Conservation (phyloP, 2,797 vertebrate species). For the Pygocentrus nattereri region DNA sequence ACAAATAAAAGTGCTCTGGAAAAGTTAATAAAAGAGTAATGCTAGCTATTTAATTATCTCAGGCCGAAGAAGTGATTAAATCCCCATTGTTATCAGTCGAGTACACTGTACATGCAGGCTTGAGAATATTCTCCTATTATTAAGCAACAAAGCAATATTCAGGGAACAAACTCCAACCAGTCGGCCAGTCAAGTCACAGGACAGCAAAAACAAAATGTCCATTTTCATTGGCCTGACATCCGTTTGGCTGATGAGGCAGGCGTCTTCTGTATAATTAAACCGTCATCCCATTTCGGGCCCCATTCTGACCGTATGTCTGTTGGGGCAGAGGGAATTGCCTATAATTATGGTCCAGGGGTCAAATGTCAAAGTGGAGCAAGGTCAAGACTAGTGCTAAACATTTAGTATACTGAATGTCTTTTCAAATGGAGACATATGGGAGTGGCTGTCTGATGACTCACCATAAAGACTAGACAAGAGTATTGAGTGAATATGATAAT, state of each 20-base stretch:
- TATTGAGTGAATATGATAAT: conserved; percentile 6
- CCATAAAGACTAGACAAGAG: conserved; percentile 8
- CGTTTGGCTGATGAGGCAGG: conserved; percentile 55
- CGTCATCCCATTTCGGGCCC: conserved; percentile 50
- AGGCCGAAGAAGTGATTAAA: neutral
- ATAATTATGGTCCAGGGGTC: conserved; percentile 60
- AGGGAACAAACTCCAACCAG: conserved; percentile 4
- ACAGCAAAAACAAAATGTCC: conserved; percentile 44
- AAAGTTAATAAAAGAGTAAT: too few relatives aligned
- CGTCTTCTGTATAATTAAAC: conserved; percentile 60
- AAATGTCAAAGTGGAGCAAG: conserved; percentile 55
- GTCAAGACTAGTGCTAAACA: conserved; percentile 51
- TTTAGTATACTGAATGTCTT: conserved; percentile 21
- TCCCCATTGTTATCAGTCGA: neutral
- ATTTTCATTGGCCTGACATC: conserved; percentile 46
- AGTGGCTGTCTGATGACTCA: conserved; percentile 19
- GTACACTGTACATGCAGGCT: too few relatives aligned
- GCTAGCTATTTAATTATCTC: too few relatives aligned
- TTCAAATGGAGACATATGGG: conserved; percentile 28
- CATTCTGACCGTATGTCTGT: conserved; percentile 48
- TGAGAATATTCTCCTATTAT: neutral
- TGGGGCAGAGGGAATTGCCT: conserved; percentile 52
- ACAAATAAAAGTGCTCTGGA: too few relatives aligned
- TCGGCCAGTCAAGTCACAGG: conserved; percentile 22
- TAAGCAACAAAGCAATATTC: neutral